Base-by-base conservation (phyloP, 2,113 vertebrate genomes). In the Raphicerus campestris region DNA sequence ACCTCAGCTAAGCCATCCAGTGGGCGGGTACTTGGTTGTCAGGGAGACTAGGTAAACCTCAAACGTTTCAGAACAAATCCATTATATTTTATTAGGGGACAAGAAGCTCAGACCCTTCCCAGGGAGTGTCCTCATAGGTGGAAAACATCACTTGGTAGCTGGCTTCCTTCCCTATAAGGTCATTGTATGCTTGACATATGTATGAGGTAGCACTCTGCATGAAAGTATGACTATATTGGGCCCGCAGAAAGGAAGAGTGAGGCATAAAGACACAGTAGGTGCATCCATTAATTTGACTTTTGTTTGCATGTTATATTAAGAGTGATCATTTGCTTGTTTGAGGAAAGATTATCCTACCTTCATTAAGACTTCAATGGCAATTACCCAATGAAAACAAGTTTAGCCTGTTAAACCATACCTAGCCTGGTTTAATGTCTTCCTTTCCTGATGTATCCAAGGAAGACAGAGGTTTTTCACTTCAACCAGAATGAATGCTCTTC, bases 311-410 rank as follows among this genome's bases (percentile, higher is more conserved):
- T 73, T 83, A 2, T 82, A n/a, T 77, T 90, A 82, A 93, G 22
- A 78, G 8, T 58, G 49, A 87, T 78, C 53, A 17, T 92, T 92
- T 85, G n/a, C 35, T 94, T 81, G 10, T 93, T 84, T 95, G 30
- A 91, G 28, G 45, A 86, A 86, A 97, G 39, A 53, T 85, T 84
- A 81, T 61, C 94, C 42, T 93, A 61, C 49, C 47, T 97, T 87
- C 89, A 28, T 88, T 93, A 96, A 96, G 81, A 92, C 13, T 85
- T 61, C 85, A n/a, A 6, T 32, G 63, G 32, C 56, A 90, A 96
- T 94, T 93, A 90, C 20, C 83, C 95, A 85, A 85, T 90, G 63
- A 93, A 95, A 96, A 97, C 42, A 93, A 87, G 53, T 95, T 93
- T 56, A 5, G n/a, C 66, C 63, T 24, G 35, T 73, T 73, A 13